Evolutionary conservation across 2,113 vertebrate genomes (phyloP), one percentile per base, ranked within the genome.

Genomic region (Nannospalax galili): DNA sequence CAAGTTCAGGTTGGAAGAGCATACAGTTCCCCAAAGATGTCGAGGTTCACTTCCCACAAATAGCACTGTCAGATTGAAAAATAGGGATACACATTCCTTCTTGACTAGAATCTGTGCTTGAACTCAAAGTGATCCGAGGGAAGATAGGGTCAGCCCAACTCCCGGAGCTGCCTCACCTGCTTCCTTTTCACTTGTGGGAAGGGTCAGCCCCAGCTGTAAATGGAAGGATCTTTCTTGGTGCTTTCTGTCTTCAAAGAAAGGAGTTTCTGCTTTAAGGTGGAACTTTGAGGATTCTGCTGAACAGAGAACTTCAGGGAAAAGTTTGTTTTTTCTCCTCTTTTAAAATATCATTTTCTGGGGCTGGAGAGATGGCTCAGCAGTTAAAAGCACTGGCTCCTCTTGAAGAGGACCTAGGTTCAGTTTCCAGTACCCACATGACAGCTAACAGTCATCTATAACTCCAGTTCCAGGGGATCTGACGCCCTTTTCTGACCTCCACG

Each of bases 11-110:
- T 42, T 32, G 52, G 75, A 84, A 84, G 74, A 79, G 24, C 85
- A 40, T 5, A 0, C 45, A 40, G 78, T 35, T 69, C 56, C 37
- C 79, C 20, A 17, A 42, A 84, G 92, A 87, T 52, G 87, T 11
- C 74, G 92, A 95, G 94, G 91, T 95, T 97, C 95, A 93, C 0
- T 88, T 92, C 79, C 75, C 95, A 92, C 97, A 95, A 94, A 96
- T 88, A 88, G 91, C 35, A 45, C 75, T 95, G 95, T 96, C 97
- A 97, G 91, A 78, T 74, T 97, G 97, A 95, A 96, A 97, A 95
- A 97, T 95, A 95, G 62, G 94, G 56, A 42, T 35, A 24, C 19
- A 3, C 58, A 12, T 89, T 93, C n/a, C 30, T 70, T 95, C 91
- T 84, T 45, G 79, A 91, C 94, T 87, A 74, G 65, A 97, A 19